Percentiles rank a stretch among this genome's conserved stretches.
These are phyloP conservation scores for Aphidius gifuensis DNA, from an alignment of 1,140 invertebrate genomes.

Conservation along the genomic window DNA sequence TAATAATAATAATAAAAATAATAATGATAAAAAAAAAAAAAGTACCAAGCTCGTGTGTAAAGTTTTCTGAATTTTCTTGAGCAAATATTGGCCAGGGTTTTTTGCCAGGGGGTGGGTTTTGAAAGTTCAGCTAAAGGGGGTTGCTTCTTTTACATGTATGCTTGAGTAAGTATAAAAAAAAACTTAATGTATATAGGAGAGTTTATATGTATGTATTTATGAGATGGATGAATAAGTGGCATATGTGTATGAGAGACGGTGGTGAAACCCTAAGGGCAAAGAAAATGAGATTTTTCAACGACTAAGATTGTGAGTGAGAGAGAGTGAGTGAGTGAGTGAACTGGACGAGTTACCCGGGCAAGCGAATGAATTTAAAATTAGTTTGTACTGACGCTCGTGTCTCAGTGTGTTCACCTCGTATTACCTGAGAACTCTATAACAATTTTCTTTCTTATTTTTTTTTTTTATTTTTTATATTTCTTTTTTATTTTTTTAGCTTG, in stretches of 20 bases:
- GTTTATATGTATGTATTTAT: neutral
- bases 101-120: neutral
- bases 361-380: constrained; percentile 53
- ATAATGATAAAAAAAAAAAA: neutral
- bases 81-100: constrained; percentile 49
- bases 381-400: constrained; percentile 43
- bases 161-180: no score
- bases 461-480: no score
- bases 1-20: neutral
- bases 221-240: constrained; percentile 21
- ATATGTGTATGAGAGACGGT: constrained; percentile 26
- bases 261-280: constrained; percentile 45
- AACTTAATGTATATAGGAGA: no score
- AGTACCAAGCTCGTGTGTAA: constrained; percentile 46
- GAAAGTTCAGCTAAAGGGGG: no score
- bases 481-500: no score
- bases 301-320: no score
- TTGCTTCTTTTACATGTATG: no score
- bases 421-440: constrained; percentile 32
- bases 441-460: constrained; percentile 36
- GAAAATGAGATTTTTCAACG: constrained; percentile 54
- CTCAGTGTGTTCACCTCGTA: constrained; percentile 38
- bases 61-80: constrained; percentile 54
- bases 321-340: constrained; percentile 25
- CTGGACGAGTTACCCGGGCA: constrained; percentile 29